Evolutionary conservation across 2,113 vertebrate genomes (phyloP).

Genomic region (cattle (Bos taurus)): ARS-UCD2.0 NC_037356.1:17043501-17044000

Average conservation of each 20-base stretch:
- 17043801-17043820: not conserved
- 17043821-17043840: not conserved
- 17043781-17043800: not conserved
- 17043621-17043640: not conserved
- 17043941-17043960: not conserved
- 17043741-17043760: not conserved
- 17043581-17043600: not conserved
- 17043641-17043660: not conserved
- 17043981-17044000: not conserved
- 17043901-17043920: not conserved
- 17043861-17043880: not conserved
- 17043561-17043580: not conserved
- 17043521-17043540: not conserved
- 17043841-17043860: not conserved
- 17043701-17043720: not conserved
- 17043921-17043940: not conserved
- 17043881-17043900: not conserved
- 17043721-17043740: not conserved
- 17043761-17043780: not conserved
- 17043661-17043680: not conserved
- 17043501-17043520: not conserved
- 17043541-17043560: not conserved
- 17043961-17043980: not conserved
- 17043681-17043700: not conserved
- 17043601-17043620: not conserved